Conservation (phyloP, 2,888 invertebrate genomes). For the Trichacis sp. region DNA sequence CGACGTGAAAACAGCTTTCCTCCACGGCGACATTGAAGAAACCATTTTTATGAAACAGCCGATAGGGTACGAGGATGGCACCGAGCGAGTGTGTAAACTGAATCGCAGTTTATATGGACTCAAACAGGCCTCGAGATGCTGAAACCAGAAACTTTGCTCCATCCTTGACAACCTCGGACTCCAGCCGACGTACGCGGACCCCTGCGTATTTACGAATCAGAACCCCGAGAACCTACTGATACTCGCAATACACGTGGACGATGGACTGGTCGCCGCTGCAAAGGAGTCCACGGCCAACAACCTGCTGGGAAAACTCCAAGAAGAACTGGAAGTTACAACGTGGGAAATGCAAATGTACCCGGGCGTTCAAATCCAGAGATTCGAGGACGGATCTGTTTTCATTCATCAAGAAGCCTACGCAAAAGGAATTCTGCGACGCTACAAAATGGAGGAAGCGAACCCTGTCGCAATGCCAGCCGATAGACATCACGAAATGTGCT, state of each 20-base stretch:
- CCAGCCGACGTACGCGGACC: slow-evolving; percentile 20
- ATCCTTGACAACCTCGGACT: slow-evolving; percentile 19
- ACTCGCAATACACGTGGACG: slow-evolving; percentile 25
- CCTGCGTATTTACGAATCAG: slow-evolving; percentile 20
- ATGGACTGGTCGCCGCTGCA: slow-evolving; percentile 17
- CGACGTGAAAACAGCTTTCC: slow-evolving; percentile 45
- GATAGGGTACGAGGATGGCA: slow-evolving; percentile 41
- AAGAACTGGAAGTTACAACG: slow-evolving; percentile 4
- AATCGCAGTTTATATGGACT: slow-evolving; percentile 51
- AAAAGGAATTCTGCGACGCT: slow-evolving; percentile 23
- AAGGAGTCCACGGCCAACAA: background rate
- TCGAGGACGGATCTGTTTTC: slow-evolving; percentile 18
- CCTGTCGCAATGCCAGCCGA: slow-evolving; percentile 18
- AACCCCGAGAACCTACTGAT: slow-evolving; percentile 8
- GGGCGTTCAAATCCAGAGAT: slow-evolving; percentile 29
- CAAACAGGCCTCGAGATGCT: slow-evolving; percentile 51
- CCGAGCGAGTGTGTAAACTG: slow-evolving; percentile 41
- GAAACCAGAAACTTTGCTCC: slow-evolving; percentile 38
- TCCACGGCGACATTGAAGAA: slow-evolving; percentile 44
- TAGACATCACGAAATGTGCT: slow-evolving; percentile 1
- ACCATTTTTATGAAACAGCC: slow-evolving; percentile 47
- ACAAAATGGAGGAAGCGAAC: slow-evolving; percentile 32
- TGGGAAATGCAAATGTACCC: slow-evolving; percentile 24
- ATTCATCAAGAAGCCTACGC: slow-evolving; percentile 24
- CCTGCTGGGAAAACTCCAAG: background rate